A percentile compares a stretch with the other conserved stretches of the same genome.
Conservation (phyloP, 2,113 vertebrate species). For the Parus major region DNA sequence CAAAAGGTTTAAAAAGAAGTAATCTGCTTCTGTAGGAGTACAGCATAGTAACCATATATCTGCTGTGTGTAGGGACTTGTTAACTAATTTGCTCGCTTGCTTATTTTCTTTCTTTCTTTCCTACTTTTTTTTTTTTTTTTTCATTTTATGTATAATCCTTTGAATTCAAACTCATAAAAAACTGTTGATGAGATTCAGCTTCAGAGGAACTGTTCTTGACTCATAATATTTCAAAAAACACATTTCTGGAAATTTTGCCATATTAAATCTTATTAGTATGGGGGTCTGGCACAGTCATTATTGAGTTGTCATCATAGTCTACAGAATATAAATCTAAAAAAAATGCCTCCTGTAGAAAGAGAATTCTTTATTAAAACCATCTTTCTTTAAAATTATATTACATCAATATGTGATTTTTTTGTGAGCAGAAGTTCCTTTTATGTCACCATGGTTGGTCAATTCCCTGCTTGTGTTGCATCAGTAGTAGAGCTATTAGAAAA, state of each 20-base stretch:
- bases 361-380: slow-evolving; percentile 80
- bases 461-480: slow-evolving; percentile 25
- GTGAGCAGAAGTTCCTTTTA: slow-evolving; percentile 33
- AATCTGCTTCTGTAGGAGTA: not conserved
- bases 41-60: slow-evolving; percentile 1
- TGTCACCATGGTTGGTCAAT: slow-evolving; percentile 40
- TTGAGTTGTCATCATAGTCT: slow-evolving; percentile 81
- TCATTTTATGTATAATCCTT: slow-evolving; percentile 62
- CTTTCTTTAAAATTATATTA: slow-evolving; percentile 70
- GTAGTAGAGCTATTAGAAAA: not conserved
- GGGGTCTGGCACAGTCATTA: slow-evolving; percentile 77
- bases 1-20: slow-evolving; percentile 32
- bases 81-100: slow-evolving; percentile 64
- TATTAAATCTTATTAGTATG: slow-evolving; percentile 82
- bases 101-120: slow-evolving; percentile 35
- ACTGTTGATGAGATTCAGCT: slow-evolving; percentile 75
- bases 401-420: slow-evolving; percentile 66
- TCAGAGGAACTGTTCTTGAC: slow-evolving; percentile 72
- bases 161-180: slow-evolving; percentile 73
- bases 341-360: slow-evolving; percentile 71
- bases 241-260: slow-evolving; percentile 75
- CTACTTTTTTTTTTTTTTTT: not conserved
- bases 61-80: slow-evolving; percentile 47
- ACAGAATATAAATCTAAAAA: slow-evolving; percentile 78
- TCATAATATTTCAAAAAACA: slow-evolving; percentile 83